Conservation (phyloP, 2,888 invertebrate species). For the Polyommatus iphigenia region DNA sequence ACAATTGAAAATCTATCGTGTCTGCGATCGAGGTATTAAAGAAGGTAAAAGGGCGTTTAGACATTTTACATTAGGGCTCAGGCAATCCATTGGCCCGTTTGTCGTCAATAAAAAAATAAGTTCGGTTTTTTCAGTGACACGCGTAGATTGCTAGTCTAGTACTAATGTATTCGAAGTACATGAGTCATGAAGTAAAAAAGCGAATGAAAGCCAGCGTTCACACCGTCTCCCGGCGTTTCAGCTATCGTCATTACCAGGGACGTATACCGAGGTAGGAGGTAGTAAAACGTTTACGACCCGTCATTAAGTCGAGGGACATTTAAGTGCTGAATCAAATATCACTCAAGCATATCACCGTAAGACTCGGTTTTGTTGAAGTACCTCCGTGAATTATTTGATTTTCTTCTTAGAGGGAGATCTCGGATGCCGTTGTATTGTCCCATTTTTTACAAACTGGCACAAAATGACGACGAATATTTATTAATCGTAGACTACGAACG, state of each 20-base stretch:
- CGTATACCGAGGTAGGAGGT: constrained; percentile 32
- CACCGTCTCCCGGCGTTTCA: not conserved
- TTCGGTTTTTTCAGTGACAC: no score
- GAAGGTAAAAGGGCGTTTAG: no score
- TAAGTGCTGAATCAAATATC: constrained; percentile 41
- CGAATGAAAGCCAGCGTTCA: not conserved
- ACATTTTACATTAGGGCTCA: no score
- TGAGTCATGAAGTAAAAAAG: not conserved
- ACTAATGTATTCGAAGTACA: no score
- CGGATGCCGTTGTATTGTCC: not conserved
- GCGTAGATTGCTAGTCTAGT: no score
- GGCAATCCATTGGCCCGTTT: no score
- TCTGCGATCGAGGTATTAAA: no score
- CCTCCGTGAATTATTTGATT: constrained; percentile 20
- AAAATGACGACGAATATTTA: no score
- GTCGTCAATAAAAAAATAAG: no score
- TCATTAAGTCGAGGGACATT: constrained; percentile 37
- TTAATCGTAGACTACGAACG: not conserved
- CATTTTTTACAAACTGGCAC: not conserved
- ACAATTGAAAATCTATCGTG: no score
- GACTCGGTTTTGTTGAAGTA: constrained; percentile 29
- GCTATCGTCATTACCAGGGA: constrained; percentile 32
- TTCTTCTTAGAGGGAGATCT: constrained; percentile 26
- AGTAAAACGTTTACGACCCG: constrained; percentile 40
- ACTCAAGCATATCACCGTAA: constrained; percentile 37